phyloP scores from a whole-genome alignment of 2,797 vertebrate species.

The Propithecus deckenii region DNA sequence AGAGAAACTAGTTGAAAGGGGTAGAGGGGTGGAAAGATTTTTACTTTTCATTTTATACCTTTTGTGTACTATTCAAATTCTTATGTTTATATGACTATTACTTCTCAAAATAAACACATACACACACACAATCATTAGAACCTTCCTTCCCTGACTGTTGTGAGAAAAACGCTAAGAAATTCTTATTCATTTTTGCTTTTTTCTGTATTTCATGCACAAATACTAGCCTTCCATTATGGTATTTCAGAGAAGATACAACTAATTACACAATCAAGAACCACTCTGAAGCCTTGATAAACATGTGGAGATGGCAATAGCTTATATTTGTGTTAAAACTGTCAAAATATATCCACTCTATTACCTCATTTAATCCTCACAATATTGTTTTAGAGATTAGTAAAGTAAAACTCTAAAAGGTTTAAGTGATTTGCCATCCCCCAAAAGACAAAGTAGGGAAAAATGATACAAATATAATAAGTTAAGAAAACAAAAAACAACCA shows the following conservation, averaged over 20 bases:
- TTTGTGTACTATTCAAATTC: slow-evolving; percentile 12
- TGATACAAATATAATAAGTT: neutral
- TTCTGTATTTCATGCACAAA: neutral
- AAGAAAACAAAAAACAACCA: neutral
- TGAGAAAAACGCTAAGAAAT: neutral
- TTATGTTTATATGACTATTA: neutral
- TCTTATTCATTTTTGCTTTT: neutral
- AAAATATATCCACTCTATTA: neutral
- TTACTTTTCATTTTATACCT: neutral
- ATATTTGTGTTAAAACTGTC: neutral
- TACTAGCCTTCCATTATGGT: neutral
- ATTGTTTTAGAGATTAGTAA: neutral
- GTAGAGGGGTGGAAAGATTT: neutral
- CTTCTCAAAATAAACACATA: neutral
- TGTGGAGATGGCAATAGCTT: neutral
- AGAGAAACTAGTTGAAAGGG: neutral
- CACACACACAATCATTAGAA: neutral
- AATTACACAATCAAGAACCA: slow-evolving; percentile 30
- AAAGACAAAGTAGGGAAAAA: neutral
- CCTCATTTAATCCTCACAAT: neutral
- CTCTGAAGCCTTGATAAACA: neutral
- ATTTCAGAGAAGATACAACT: slow-evolving; percentile 12
- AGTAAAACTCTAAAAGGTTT: slow-evolving; percentile 24
- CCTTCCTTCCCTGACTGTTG: neutral
- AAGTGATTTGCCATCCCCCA: neutral